Evolutionary conservation across 2,113 vertebrate genomes (phyloP).

Genomic region (Oceanodroma tethys): DNA sequence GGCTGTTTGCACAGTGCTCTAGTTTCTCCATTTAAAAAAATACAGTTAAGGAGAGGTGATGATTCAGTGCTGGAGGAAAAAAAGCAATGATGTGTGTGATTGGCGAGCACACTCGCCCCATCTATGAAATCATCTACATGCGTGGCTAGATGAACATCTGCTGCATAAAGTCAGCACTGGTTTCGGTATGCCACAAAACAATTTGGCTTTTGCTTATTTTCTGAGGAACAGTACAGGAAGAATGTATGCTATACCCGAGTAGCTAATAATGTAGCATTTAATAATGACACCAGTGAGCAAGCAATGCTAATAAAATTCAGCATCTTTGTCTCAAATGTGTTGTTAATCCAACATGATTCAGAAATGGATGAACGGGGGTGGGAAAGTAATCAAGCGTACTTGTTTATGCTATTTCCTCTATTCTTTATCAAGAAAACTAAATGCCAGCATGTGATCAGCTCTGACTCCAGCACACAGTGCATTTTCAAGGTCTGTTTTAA

Average conservation of each 20-base stretch:
- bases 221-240: slow-evolving; percentile 20
- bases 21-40: slow-evolving; percentile 31
- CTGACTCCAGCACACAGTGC: slow-evolving; percentile 8
- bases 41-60: slow-evolving; percentile 43
- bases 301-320: slow-evolving; percentile 57
- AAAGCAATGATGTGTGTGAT: slow-evolving; percentile 4
- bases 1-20: slow-evolving; percentile 60
- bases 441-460: slow-evolving; percentile 53
- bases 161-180: slow-evolving; percentile 55
- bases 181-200: slow-evolving; percentile 54
- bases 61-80: slow-evolving; percentile 50
- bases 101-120: slow-evolving; percentile 46
- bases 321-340: slow-evolving; percentile 54
- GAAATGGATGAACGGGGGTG: slow-evolving; percentile 56
- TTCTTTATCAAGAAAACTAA: slow-evolving; percentile 63
- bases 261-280: slow-evolving; percentile 65
- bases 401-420: slow-evolving; percentile 64
- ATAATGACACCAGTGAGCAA: slow-evolving; percentile 60
- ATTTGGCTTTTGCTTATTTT: slow-evolving; percentile 48
- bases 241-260: neutral
- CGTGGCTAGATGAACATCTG: slow-evolving; percentile 68
- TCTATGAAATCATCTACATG: slow-evolving; percentile 66
- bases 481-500: slow-evolving; percentile 3
- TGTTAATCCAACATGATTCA: slow-evolving; percentile 70
- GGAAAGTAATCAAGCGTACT: slow-evolving; percentile 63